Evolutionary conservation across 2,797 vertebrate genomes (phyloP).

Genomic region (Bufotes viridis): DNA sequence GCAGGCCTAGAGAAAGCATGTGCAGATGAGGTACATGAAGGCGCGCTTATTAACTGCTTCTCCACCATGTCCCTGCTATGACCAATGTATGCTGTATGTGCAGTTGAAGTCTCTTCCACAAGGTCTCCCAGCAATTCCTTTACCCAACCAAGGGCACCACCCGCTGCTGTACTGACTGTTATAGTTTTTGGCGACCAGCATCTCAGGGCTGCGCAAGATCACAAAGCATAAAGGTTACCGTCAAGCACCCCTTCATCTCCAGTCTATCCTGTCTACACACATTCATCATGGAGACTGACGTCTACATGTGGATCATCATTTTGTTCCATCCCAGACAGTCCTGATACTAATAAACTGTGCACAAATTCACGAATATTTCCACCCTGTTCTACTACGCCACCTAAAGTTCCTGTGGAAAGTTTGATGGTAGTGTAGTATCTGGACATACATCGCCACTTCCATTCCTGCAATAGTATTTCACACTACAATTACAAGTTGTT

Average conservation of each 20-base stretch:
- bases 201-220: conserved; percentile 64
- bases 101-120: conserved; percentile 33
- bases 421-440: conserved; percentile 32
- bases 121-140: conserved; percentile 36
- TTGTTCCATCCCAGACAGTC: background rate
- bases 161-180: conserved; percentile 80
- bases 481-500: conserved; percentile 37
- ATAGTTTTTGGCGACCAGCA: conserved; percentile 71
- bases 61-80: conserved; percentile 5
- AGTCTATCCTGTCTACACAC: background rate
- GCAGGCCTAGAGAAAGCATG: conserved; percentile 5
- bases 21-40: conserved; percentile 19
- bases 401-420: background rate
- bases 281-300: background rate
- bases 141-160: conserved; percentile 59
- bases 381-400: background rate
- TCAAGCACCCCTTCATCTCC: conserved; percentile 59
- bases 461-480: conserved; percentile 21
- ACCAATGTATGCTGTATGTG: conserved; percentile 12
- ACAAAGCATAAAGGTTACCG: conserved; percentile 53
- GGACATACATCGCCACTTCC: background rate
- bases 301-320: background rate
- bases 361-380: background rate
- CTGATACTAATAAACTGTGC: background rate
- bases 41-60: conserved; percentile 48